Evolutionary conservation across 2,797 vertebrate genomes (phyloP).

Genomic region (Sebastiscus tertius): DNA sequence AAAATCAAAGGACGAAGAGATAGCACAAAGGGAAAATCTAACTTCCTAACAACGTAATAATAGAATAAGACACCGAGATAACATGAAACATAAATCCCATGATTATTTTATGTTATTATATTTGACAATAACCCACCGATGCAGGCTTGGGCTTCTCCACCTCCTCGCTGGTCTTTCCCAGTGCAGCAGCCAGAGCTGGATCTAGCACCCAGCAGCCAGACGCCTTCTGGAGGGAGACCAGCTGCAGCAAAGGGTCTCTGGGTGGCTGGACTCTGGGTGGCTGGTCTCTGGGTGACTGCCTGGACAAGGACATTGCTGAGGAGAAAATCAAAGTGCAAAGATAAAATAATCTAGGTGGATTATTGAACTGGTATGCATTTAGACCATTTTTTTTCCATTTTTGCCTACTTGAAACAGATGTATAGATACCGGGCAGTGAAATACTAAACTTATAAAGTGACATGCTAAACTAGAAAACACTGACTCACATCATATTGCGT

Average conservation of each 20-base stretch:
- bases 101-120: not conserved
- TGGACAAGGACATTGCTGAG: not conserved
- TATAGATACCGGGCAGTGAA: not conserved
- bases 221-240: constrained; percentile 85
- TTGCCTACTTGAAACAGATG: not conserved
- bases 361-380: not conserved
- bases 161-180: constrained; percentile 70
- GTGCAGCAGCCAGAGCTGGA: constrained; percentile 60
- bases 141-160: constrained; percentile 59
- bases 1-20: not conserved
- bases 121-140: constrained; percentile 59
- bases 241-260: constrained; percentile 62
- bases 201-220: constrained; percentile 81
- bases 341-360: not conserved
- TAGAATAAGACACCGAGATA: too few relatives aligned
- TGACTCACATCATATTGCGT: not conserved
- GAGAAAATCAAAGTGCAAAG: not conserved
- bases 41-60: not conserved
- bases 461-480: not conserved
- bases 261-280: not conserved
- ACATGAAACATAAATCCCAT: not conserved
- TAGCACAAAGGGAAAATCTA: not conserved
- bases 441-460: not conserved
- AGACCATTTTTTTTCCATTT: not conserved
- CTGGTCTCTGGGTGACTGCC: not conserved